Base-by-base conservation (phyloP, 2,888 invertebrate species). In the Tenthredo notha region DNA sequence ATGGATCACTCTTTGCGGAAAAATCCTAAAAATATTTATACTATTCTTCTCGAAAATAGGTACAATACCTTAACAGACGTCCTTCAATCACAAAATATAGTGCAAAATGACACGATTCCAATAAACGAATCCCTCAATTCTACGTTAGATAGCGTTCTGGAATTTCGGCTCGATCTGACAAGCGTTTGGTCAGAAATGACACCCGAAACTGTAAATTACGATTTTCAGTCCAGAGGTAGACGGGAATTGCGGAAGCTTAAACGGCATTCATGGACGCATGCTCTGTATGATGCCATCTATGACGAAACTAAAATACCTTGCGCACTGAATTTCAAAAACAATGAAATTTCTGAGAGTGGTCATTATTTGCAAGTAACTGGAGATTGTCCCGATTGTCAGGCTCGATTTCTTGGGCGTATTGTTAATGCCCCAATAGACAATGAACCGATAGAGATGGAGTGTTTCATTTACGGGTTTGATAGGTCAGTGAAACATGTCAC, bases 201-300 rank as follows among this genome's bases (percentile, higher is more conserved):
- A 33, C 33, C 72, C 25, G 33, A 72, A 72, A 72, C 6, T 7
- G 25, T 33, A 15, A 37, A 29, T 15, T 72, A 72, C 72, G 33
- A 33, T 37, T 72, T 72, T 5, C 33, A 72, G 25, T 72, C 33
- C 25, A 21, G 33, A 18, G 33, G 72, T 25, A 37, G 15, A 37
- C 33, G 72, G 9, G 33, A 37, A 10, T 29, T 72, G 25, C 25
- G 33, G 10, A 72, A 18, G 25, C 33, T 72, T 5, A 72, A 72
- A 72, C 33, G 72, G 29, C 33, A 72, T n/a, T 29, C 72, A 18
- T 72, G 72, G 72, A 72, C 72, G 9, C 61, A 61, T 25, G 61
- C 61, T 18, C 18, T 61, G 61, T 61, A 61, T 61, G 61, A 61
- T 25, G 61, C 61, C 9, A 21, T 61, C 7, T 25, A 61, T 7